Conservation (phyloP, 2,113 vertebrate genomes). For the Forbesichthys agassizii region DNA sequence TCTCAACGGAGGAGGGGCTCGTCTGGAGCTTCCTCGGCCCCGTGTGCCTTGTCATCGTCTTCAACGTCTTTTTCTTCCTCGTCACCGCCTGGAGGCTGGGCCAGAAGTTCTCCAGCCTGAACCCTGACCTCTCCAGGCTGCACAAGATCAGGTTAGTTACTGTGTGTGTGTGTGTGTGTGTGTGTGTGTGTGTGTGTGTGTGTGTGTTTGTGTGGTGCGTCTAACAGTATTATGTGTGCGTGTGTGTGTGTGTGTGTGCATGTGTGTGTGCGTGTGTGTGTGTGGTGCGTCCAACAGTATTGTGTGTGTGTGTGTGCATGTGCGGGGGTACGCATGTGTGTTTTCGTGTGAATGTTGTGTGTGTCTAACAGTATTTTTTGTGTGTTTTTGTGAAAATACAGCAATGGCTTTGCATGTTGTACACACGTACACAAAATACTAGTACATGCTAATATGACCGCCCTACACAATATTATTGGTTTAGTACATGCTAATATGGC, state of each 20-base stretch:
- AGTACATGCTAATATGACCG: too few species aligned
- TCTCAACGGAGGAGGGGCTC: conserved; percentile 61
- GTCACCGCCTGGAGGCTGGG: conserved; percentile 83
- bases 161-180: conserved; percentile 9
- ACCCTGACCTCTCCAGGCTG: conserved; percentile 80
- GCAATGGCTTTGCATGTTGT: too few species aligned
- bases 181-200: conserved; percentile 10
- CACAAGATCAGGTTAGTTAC: conserved; percentile 77
- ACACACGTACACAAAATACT: too few species aligned
- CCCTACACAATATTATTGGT: too few species aligned
- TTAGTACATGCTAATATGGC: too few species aligned
- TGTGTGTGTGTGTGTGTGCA: conserved; percentile 5
- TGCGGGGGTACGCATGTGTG: neutral
- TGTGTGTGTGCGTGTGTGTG: neutral
- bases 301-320: neutral
- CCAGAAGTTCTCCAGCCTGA: conserved; percentile 83
- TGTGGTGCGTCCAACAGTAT: neutral
- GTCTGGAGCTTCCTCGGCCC: conserved; percentile 86
- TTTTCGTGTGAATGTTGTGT: neutral
- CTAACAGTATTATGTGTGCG: neutral
- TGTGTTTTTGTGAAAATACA: too few species aligned
- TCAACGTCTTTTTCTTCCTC: conserved; percentile 81
- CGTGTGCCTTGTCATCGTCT: conserved; percentile 73
- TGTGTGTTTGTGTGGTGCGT: conserved; percentile 4
- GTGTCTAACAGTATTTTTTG: neutral